Evolutionary conservation across 2,888 invertebrate genomes (phyloP), one percentile per base, ranked within the genome.

Genomic region (Eucera pruinosa): DNA sequence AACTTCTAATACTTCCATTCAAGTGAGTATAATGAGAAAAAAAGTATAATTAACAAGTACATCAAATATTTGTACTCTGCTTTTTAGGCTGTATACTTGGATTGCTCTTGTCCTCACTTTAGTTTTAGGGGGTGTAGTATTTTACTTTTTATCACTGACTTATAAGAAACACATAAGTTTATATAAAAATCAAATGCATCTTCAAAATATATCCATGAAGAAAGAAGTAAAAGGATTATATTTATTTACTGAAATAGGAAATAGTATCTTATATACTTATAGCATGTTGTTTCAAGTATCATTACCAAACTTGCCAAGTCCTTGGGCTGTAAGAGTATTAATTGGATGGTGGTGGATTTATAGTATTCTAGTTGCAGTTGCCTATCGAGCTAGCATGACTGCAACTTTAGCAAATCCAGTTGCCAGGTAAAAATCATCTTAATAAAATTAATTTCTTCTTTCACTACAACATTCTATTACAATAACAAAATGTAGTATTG

Each of bases 281-380:
- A 96, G 97, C 85, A 97, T 97, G 97, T 90, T 97, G 57, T 93
- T 97, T 6, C 95, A 96, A 79, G 96, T 97, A 30, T 96, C 97
- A 0, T 89, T 97, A 68, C 97, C 97, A 0, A 95, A 94, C 87
- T 93, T 97, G 82, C 97, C 97, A 0, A 94, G 94, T 18, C 96
- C 96, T 18, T 97, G 97, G 97, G 95, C 97, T 0, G 93, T 97
- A 48, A 93, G 97, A 41, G 93, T 97, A 33, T 93, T 97, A 15
- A 97, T 97, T 1, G 97, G 97, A 0, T 97, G 97, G 95, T 97
- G 97, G 92, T 97, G 97, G 97, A 91, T 97, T 1, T 97, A 97
- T 89, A 96, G 96, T 87, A 95, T 97, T 76, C 93, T 97, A 3
- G 94, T 97, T 5, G 96, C 96, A 0, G 96, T 97, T 0, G 95